Evolutionary conservation across 2,888 invertebrate genomes (phyloP), one percentile per base, ranked within the genome.

Genomic region (Chirona hameri): DNA sequence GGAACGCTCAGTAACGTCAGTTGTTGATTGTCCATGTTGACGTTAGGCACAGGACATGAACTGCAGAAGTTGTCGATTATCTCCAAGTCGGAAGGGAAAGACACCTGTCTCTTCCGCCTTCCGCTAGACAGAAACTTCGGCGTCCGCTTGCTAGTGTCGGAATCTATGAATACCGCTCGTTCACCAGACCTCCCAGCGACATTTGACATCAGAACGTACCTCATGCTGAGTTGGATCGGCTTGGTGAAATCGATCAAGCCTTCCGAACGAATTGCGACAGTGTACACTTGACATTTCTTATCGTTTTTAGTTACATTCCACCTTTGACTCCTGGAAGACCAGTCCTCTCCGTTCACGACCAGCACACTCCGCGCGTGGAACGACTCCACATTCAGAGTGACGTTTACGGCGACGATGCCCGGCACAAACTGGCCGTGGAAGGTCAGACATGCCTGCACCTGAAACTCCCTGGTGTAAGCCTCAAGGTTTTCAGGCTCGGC

Each of bases 401-500:
- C 55, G 29, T 80, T 52, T 14, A 52, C 29, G 18, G 15, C n/a
- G 0, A n/a, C n/a, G 2, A 46, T 14, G 29, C 48, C 4, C 14
- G 80, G 52, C 18, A 55, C 80, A 15, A 21, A 48, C 0, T 24
- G 48, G 15, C 87, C 87, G 12, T 82, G 82, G 83, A 85, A 87
- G 27, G 82, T 65, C 10, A 87, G 79, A 82, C 87, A 87, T 15
- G 85, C 85, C 27, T 84, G 83, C 4, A 86, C 84, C 52, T 83
- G 81, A 69, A 87, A 85, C 0, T 83, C 81, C 4, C 85, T 85
- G 0, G 84, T 79, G 69, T 85, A 84, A 46, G 85, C 82, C 46
- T 80, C 52, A 14, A 84, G 81, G 2, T 80, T 69, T n/a, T 81
- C 31, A n/a, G 84, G 84, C 18, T 29, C 52, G 48, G 82, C 48